phyloP scores from a whole-genome alignment of 2,113 vertebrate genomes.

The Phyllostomus hastatus region DNA sequence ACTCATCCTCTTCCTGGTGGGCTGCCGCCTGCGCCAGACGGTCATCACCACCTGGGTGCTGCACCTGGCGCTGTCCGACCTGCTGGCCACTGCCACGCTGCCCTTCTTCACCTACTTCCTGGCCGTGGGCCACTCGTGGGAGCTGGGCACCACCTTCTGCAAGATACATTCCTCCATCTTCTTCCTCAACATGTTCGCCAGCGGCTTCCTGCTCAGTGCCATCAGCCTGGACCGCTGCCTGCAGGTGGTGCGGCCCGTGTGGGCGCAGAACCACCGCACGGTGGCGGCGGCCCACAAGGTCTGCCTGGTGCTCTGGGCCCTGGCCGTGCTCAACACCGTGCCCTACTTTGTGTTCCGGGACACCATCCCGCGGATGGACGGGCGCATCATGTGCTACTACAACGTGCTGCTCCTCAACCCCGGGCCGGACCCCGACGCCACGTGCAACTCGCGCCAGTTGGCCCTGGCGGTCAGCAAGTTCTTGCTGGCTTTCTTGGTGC shows the following conservation, averaged over 20 bases:
- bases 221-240: constrained; percentile 86
- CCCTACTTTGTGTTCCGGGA: constrained; percentile 83
- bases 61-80: constrained; percentile 83
- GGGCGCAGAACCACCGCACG: constrained; percentile 82
- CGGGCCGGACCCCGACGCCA: background rate
- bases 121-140: constrained; percentile 80
- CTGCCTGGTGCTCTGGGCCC: constrained; percentile 77
- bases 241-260: constrained; percentile 79
- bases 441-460: constrained; percentile 73
- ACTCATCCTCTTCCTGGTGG: constrained; percentile 81
- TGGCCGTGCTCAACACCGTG: constrained; percentile 77
- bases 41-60: constrained; percentile 84
- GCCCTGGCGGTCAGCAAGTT: constrained; percentile 82
- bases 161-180: constrained; percentile 80
- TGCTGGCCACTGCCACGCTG: constrained; percentile 77
- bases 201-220: constrained; percentile 81
- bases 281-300: constrained; percentile 57
- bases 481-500: constrained; percentile 80
- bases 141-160: constrained; percentile 80
- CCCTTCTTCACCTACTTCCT: constrained; percentile 83
- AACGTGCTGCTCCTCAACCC: constrained; percentile 73
- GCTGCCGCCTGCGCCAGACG: constrained; percentile 78
- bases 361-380: constrained; percentile 58
- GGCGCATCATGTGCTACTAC: constrained; percentile 83
- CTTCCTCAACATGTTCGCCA: constrained; percentile 87